Percentiles rank a stretch among this genome's conserved stretches.
These are phyloP conservation scores for Isotomurus palustris DNA, from an alignment of 2,888 invertebrate genomes.

Conservation along the genomic window DNA sequence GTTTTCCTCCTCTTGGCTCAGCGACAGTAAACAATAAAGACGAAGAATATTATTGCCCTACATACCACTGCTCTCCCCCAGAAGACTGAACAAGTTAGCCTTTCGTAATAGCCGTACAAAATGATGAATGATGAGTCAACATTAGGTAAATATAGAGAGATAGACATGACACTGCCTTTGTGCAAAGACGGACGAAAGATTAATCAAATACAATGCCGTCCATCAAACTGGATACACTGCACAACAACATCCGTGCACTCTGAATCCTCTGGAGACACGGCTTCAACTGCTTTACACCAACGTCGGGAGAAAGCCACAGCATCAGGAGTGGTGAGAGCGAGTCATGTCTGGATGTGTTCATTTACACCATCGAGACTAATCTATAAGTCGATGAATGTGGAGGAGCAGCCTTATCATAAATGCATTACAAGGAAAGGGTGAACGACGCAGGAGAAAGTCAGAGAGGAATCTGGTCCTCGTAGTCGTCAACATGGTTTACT, in stretches of 20 bases:
- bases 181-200: conserved; percentile 23
- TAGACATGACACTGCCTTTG: conserved; percentile 28
- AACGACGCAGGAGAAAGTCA: too few relatives aligned
- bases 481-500: too few relatives aligned
- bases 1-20: background rate
- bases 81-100: background rate
- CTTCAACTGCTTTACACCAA: too few relatives aligned
- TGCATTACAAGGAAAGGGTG: too few relatives aligned
- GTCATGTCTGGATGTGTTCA: too few relatives aligned
- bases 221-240: conserved; percentile 10
- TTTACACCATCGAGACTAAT: too few relatives aligned
- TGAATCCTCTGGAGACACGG: background rate
- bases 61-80: too few relatives aligned
- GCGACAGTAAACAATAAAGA: background rate
- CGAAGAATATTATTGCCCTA: background rate
- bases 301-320: too few relatives aligned
- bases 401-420: too few relatives aligned
- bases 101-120: conserved; percentile 9
- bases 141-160: conserved; percentile 33
- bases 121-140: conserved; percentile 42
- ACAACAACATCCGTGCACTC: background rate
- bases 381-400: too few relatives aligned
- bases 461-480: too few relatives aligned
- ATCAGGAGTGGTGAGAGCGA: too few relatives aligned
- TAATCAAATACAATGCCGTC: conserved; percentile 26